Percentiles rank a stretch among this genome's conserved stretches.
phyloP scores from a whole-genome alignment of 2,797 vertebrate species.

The Brachyalestes nurse region DNA sequence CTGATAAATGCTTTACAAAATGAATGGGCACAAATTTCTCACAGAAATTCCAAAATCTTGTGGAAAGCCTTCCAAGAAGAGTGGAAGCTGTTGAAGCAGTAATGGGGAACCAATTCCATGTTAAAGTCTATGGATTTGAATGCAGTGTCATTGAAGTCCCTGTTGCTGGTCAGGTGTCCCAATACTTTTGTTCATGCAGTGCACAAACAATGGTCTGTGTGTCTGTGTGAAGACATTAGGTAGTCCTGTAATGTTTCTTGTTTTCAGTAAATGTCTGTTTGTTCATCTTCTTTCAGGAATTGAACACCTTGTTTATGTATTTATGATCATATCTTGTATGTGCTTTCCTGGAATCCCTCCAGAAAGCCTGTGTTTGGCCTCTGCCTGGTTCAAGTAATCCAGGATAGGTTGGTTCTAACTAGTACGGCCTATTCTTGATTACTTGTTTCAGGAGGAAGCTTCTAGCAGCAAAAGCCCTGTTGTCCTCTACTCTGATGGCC shows the following conservation, averaged over 20 bases:
- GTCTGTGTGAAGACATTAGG: neutral
- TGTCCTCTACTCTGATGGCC: neutral
- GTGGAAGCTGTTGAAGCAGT: too few species aligned
- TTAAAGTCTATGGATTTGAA: too few species aligned
- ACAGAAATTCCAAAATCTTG: too few species aligned
- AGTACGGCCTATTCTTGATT: slow-evolving; percentile 94
- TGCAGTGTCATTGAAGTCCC: too few species aligned
- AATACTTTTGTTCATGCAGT: too few species aligned
- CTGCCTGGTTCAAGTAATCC: slow-evolving; percentile 98
- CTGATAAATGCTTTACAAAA: too few species aligned
- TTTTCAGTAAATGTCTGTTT: neutral
- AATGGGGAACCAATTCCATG: too few species aligned
- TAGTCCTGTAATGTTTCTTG: neutral
- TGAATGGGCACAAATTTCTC: too few species aligned
- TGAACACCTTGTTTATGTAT: neutral
- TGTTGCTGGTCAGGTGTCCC: too few species aligned
- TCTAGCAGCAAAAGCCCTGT: slow-evolving; percentile 57
- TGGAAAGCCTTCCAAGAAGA: too few species aligned
- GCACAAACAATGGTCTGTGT: too few species aligned
- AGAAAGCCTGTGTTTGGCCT: slow-evolving; percentile 68
- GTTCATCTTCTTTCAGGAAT: neutral
- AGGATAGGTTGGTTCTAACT: slow-evolving; percentile 96
- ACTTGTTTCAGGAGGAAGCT: slow-evolving; percentile 94
- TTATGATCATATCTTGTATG: neutral
- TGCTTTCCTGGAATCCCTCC: neutral